Conservation (phyloP, 2,797 vertebrate genomes). For the Eulemur mongoz region DNA sequence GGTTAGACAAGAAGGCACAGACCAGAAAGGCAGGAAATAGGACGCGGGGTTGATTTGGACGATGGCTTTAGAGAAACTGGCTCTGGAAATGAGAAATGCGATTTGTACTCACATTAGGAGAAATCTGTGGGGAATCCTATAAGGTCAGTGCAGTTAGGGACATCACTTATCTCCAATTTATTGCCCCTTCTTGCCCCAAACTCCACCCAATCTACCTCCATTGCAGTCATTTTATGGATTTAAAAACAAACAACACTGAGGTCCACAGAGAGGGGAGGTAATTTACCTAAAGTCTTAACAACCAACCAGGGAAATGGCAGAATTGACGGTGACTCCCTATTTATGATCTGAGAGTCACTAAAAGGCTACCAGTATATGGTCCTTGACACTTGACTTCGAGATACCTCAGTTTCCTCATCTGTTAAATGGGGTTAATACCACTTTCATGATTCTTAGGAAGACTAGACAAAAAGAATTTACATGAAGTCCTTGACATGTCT, state of each 20-base stretch:
- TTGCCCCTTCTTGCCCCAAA: background rate
- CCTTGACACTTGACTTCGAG: background rate
- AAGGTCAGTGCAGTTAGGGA: background rate
- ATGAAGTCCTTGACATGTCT: background rate
- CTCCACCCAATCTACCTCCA: background rate
- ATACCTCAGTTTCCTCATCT: background rate
- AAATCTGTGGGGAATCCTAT: background rate
- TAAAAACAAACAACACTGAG: background rate
- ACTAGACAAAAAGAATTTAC: background rate
- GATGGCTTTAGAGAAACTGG: background rate
- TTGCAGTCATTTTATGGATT: background rate
- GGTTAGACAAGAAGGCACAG: background rate
- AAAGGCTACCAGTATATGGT: background rate
- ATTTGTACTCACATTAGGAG: background rate
- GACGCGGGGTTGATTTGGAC: background rate
- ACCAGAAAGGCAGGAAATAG: background rate
- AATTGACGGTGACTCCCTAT: background rate
- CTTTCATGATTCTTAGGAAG: background rate
- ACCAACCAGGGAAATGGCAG: background rate
- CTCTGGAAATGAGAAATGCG: constrained; percentile 13
- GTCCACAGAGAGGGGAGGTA: too few relatives aligned
- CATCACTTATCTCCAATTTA: background rate
- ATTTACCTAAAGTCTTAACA: background rate
- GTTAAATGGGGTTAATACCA: background rate
- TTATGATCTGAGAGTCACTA: background rate